Percentiles rank a stretch among this genome's conserved stretches.
Conservation (phyloP, 2,888 invertebrate species). For the Arctia plantaginis region DNA sequence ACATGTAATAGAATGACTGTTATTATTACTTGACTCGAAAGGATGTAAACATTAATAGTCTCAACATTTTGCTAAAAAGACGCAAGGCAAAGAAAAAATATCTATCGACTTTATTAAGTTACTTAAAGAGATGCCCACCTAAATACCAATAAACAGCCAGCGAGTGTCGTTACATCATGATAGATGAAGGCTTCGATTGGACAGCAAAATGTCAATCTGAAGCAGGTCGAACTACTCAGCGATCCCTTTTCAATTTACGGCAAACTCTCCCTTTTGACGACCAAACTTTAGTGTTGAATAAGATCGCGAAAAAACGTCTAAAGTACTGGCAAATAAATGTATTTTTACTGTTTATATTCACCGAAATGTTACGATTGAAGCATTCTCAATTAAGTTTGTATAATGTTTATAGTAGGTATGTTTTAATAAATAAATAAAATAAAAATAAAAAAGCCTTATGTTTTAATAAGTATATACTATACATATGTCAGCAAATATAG, state of each 20-base stretch:
- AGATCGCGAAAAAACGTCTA: background rate
- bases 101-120: background rate
- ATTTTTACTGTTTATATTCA: background rate
- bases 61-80: background rate
- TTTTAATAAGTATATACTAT: too few relatives aligned
- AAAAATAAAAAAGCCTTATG: too few relatives aligned
- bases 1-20: background rate
- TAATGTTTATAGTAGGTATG: background rate
- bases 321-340: background rate
- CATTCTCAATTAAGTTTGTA: background rate
- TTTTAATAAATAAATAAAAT: too few relatives aligned
- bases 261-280: conserved; percentile 27
- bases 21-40: background rate
- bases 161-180: conserved; percentile 33
- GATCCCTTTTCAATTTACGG: conserved; percentile 49
- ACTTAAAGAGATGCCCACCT: conserved; percentile 11
- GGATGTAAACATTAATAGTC: background rate
- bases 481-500: too few relatives aligned
- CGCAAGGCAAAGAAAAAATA: background rate
- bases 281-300: conserved; percentile 21
- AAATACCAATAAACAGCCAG: conserved; percentile 16
- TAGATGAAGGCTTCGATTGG: conserved; percentile 35
- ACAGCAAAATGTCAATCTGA: conserved; percentile 43
- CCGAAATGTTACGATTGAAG: background rate
- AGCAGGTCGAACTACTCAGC: conserved; percentile 31